Evolutionary conservation across 2,888 invertebrate genomes (phyloP).

Genomic region (Diaphora mendica): DNA sequence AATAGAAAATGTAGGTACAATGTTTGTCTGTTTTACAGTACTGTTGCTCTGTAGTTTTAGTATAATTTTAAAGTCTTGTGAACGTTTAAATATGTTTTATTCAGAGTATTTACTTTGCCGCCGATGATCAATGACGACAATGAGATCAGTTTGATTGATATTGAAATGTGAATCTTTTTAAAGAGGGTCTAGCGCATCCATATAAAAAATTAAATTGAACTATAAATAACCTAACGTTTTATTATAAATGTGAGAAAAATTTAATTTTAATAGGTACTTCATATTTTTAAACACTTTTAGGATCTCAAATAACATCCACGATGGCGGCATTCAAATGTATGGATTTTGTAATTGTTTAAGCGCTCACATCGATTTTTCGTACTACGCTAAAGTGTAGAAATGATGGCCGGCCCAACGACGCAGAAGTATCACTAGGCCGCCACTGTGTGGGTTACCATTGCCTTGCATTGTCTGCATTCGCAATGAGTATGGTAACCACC

Average conservation of each 20-base stretch:
- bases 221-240: too few relatives aligned
- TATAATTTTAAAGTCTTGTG: not conserved
- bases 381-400: too few relatives aligned
- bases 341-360: too few relatives aligned
- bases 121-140: too few relatives aligned
- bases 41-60: constrained; percentile 23
- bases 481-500: too few relatives aligned
- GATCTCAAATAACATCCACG: too few relatives aligned
- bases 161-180: not conserved
- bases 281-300: not conserved
- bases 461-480: too few relatives aligned
- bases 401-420: too few relatives aligned
- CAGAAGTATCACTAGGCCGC: too few relatives aligned
- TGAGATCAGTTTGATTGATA: not conserved
- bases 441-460: too few relatives aligned
- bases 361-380: too few relatives aligned
- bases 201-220: not conserved
- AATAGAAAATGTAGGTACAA: constrained; percentile 53
- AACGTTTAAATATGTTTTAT: not conserved
- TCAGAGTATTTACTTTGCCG: not conserved
- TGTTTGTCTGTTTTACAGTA: constrained; percentile 54
- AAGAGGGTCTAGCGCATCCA: not conserved
- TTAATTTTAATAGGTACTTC: not conserved
- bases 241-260: not conserved
- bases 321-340: too few relatives aligned